Evolutionary conservation across 1,140 invertebrate species (phyloP), one percentile per base, ranked within the genome.

Genomic region (Drosophila cardini): DNA sequence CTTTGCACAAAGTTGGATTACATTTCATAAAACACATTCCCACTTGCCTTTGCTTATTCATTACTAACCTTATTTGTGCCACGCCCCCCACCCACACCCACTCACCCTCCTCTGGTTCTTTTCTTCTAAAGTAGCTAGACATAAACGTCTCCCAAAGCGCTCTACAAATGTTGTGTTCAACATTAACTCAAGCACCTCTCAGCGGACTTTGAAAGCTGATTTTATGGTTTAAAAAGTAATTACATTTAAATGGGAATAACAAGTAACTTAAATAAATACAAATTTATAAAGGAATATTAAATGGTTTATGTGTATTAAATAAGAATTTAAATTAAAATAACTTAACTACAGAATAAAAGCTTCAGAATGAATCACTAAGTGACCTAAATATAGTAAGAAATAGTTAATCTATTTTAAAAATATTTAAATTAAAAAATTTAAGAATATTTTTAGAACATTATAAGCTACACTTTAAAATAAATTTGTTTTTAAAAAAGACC

Each of bases 1-100:
- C 64, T 48, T 36, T 13, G 21, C 45, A 48, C 2, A 56, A 71
- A 64, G n/a, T 71, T 64, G 18, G 34, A 72, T 72, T 72, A 53
- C 46, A 53, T 55, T 46, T 34, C 32, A 53, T 53, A 53, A 16
- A 53, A 53, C 30, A 53, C 15, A 36, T 34, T 26, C 30, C 50
- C 50, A 53, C 50, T 36, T 34, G 32, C 32, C 48, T 53, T 1
- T 8, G 50, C 3, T 53, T 53, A 53, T 53, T 16, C 50, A 53
- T 53, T 53, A 52, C 30, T 26, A 34, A 13, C 15, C 13, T 9
- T 52, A 53, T 53, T 53, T 53, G 46, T 48, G 21, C 21, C 26
- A n/a, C n/a, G 45, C 45, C 45, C 9, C 7, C 18, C 11, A 5
- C 21, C 16, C 3, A 1, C 9, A 10, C 21, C 13, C 48, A 2